Conservation (phyloP, 1,140 invertebrate genomes). For the Melipona quadrifasciata region DNA sequence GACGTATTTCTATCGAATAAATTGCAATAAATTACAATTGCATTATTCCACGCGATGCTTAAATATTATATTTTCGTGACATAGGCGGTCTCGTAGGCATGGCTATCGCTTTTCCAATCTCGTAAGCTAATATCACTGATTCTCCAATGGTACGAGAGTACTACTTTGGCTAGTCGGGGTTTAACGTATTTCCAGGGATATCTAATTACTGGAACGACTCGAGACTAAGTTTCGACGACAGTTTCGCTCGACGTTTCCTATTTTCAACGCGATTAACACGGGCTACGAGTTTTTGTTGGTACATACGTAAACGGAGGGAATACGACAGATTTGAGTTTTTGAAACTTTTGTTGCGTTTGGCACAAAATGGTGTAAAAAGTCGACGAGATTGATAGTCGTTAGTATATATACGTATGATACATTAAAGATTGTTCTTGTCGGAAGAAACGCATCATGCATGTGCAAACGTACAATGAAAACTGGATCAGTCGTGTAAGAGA, state of each 20-base stretch:
- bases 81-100: constrained; percentile 26
- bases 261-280: constrained; percentile 19
- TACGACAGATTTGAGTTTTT: neutral
- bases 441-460: neutral
- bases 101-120: constrained; percentile 70
- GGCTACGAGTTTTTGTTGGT: neutral
- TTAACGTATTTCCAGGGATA: constrained; percentile 78
- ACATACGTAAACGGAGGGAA: neutral
- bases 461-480: neutral
- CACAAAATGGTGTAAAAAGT: neutral
- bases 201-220: constrained; percentile 76
- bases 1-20: neutral
- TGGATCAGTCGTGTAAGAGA: neutral
- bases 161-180: neutral
- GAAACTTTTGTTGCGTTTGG: neutral
- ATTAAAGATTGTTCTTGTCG: neutral
- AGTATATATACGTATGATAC: no score
- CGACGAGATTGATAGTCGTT: neutral
- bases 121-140: constrained; percentile 71
- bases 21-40: neutral
- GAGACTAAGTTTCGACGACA: constrained; percentile 53
- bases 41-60: neutral
- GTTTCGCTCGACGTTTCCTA: constrained; percentile 4
- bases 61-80: constrained; percentile 29
- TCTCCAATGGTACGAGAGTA: constrained; percentile 54